Evolutionary conservation across 2,888 invertebrate species (phyloP).

Genomic region (Drosophila infuscata): DNA sequence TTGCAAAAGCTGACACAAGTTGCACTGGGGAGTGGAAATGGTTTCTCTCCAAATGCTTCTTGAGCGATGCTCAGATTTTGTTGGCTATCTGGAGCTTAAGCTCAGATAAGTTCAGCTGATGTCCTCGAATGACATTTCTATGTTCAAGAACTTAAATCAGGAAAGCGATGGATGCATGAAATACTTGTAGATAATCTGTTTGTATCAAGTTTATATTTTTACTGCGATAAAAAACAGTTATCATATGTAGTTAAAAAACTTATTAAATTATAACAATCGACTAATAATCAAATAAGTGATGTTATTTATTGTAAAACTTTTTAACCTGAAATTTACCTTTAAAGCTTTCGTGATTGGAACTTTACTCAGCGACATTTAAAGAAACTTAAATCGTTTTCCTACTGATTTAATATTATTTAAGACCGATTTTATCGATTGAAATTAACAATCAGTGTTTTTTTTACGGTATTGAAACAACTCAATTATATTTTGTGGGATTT

Average conservation of each 20-base stretch:
- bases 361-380: no score
- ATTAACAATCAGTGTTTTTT: no score
- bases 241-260: not conserved
- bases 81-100: slow-evolving; percentile 13
- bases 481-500: not conserved
- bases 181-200: not conserved
- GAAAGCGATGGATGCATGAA: not conserved
- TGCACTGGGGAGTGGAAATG: slow-evolving; percentile 9
- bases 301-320: not conserved
- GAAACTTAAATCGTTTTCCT: no score
- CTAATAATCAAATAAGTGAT: not conserved
- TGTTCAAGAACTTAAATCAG: not conserved
- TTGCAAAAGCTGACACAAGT: slow-evolving; percentile 30
- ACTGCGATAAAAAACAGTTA: not conserved
- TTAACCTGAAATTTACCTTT: not conserved
- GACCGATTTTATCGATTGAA: no score
- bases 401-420: no score
- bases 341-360: not conserved
- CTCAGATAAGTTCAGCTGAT: slow-evolving; percentile 14
- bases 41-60: slow-evolving; percentile 43
- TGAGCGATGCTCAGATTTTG: slow-evolving; percentile 27
- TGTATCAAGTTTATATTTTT: not conserved
- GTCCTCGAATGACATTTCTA: not conserved
- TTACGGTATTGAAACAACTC: not conserved
- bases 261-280: not conserved